These are phyloP conservation scores for Lepilemur septentrionalis DNA, from an alignment of 2,797 vertebrate species.

Conservation along the genomic window DNA sequence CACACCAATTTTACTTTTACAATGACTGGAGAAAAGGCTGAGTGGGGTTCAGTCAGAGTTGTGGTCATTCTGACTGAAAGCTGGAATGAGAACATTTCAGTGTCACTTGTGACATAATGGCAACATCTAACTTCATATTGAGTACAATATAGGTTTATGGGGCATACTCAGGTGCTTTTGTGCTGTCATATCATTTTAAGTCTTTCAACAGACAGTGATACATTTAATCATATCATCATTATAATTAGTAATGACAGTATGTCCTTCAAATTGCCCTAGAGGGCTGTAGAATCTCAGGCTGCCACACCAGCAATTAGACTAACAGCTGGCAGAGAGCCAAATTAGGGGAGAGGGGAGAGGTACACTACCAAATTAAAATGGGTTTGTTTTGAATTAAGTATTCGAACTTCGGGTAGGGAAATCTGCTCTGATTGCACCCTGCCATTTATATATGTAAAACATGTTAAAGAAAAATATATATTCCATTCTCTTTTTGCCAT, in stretches of 20 bases:
- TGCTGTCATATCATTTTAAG: not conserved
- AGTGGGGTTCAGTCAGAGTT: not conserved
- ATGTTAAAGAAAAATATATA: slow-evolving; percentile 10
- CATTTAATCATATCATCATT: not conserved
- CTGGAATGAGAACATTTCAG: not conserved
- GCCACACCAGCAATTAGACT: not conserved
- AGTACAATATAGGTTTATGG: not conserved
- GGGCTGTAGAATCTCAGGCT: not conserved
- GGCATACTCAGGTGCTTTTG: not conserved
- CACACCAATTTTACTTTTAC: not conserved
- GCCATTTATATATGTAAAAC: slow-evolving; percentile 33
- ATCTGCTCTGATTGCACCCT: slow-evolving; percentile 25
- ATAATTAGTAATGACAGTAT: slow-evolving; percentile 22
- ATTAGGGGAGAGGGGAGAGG: not conserved
- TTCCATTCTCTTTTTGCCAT: not conserved
- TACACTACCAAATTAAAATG: not conserved
- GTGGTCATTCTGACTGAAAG: slow-evolving; percentile 28
- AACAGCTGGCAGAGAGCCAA: slow-evolving; percentile 31
- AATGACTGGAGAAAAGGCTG: not conserved
- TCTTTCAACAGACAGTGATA: not conserved
- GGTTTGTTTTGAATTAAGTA: slow-evolving; percentile 58
- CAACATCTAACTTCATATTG: not conserved
- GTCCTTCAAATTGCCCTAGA: slow-evolving; percentile 7
- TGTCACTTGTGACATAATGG: not conserved
- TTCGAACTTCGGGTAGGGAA: slow-evolving; percentile 14